Evolutionary conservation across 2,888 invertebrate genomes (phyloP).

Genomic region (Mechanitis mazaeus): DNA sequence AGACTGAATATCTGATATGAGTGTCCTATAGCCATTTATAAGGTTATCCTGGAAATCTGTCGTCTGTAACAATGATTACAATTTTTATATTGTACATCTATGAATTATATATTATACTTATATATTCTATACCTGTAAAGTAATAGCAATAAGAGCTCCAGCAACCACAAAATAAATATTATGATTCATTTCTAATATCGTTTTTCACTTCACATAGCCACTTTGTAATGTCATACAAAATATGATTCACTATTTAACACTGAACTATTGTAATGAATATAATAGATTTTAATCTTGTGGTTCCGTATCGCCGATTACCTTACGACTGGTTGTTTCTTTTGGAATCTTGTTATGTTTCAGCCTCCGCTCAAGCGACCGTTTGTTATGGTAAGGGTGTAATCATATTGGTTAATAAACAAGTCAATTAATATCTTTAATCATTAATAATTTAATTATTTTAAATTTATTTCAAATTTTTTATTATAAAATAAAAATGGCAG

Average conservation of each 20-base stretch:
- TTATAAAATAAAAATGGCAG: too few relatives aligned
- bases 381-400: slow-evolving; percentile 55
- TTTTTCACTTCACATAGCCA: slow-evolving; percentile 53
- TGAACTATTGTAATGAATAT: too few relatives aligned
- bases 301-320: slow-evolving; percentile 36
- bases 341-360: slow-evolving; percentile 50
- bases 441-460: background rate
- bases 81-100: too few relatives aligned
- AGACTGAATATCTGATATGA: slow-evolving; percentile 69
- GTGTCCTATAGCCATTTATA: slow-evolving; percentile 67
- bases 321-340: slow-evolving; percentile 39
- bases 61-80: slow-evolving; percentile 40
- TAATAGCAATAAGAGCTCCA: slow-evolving; percentile 47
- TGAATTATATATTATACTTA: background rate
- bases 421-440: background rate
- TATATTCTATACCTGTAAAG: slow-evolving; percentile 53
- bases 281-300: slow-evolving; percentile 7
- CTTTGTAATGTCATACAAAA: slow-evolving; percentile 25
- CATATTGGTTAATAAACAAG: slow-evolving; percentile 23
- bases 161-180: slow-evolving; percentile 47
- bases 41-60: slow-evolving; percentile 70
- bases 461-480: too few relatives aligned
- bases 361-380: slow-evolving; percentile 33
- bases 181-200: slow-evolving; percentile 56
- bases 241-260: too few relatives aligned